phyloP scores from a whole-genome alignment of 2,113 vertebrate genomes.

The Cricetomys ansorgei region DNA sequence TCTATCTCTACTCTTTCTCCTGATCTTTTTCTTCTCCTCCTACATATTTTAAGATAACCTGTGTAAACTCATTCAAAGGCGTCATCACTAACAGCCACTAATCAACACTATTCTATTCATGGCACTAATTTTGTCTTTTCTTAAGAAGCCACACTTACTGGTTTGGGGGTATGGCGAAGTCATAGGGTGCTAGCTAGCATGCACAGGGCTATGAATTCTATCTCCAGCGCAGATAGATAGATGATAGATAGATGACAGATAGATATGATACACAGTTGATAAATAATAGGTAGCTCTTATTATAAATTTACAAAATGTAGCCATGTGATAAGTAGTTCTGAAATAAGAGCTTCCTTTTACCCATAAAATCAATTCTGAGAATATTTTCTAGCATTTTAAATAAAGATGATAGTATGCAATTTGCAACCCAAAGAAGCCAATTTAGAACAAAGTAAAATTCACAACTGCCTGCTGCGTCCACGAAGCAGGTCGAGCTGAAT shows the following conservation, averaged over 20 bases:
- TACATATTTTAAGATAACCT: neutral
- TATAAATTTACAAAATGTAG: slow-evolving; percentile 18
- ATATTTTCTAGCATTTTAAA: slow-evolving; percentile 56
- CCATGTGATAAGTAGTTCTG: neutral
- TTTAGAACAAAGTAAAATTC: slow-evolving; percentile 24
- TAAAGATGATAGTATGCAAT: slow-evolving; percentile 44
- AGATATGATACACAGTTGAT: neutral
- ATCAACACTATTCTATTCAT: neutral
- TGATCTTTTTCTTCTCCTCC: neutral
- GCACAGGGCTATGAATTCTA: neutral
- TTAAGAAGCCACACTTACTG: neutral
- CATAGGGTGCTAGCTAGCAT: neutral
- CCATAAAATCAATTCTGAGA: slow-evolving; percentile 2
- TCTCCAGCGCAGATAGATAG: neutral
- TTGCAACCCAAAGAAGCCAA: slow-evolving; percentile 40
- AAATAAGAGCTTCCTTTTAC: slow-evolving; percentile 8
- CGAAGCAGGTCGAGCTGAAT: slow-evolving; percentile 37
- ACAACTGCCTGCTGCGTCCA: neutral
- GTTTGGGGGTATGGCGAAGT: neutral
- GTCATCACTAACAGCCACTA: neutral
- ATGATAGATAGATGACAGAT: neutral
- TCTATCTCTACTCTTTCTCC: neutral
- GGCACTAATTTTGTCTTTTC: slow-evolving; percentile 5
- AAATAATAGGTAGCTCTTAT: neutral
- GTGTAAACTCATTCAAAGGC: neutral